phyloP scores from a whole-genome alignment of 2,113 vertebrate species.

The Oryzias celebensis region DNA sequence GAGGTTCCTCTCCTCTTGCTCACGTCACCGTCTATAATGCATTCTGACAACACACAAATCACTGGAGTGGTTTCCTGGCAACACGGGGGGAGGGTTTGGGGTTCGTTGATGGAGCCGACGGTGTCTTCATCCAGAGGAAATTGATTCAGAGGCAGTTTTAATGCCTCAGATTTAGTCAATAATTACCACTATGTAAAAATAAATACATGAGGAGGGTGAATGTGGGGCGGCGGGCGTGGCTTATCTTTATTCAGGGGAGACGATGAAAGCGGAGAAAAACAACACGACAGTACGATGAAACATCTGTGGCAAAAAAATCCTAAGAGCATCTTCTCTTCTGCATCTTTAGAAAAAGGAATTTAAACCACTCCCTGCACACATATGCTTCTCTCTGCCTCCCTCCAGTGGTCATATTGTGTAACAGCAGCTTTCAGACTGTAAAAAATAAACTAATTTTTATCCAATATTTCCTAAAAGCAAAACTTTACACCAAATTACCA shows the following conservation, averaged over 20 bases:
- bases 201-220: neutral
- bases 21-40: conserved; percentile 61
- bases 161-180: conserved; percentile 55
- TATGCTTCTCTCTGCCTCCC: conserved; percentile 64
- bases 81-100: conserved; percentile 56
- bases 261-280: conserved; percentile 22
- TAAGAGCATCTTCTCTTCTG: conserved; percentile 12
- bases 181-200: conserved; percentile 29
- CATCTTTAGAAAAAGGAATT: conserved; percentile 24
- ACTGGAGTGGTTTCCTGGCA: conserved; percentile 74
- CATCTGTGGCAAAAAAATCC: conserved; percentile 36
- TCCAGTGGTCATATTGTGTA: conserved; percentile 28
- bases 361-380: conserved; percentile 63
- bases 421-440: neutral
- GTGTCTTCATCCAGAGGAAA: conserved; percentile 52
- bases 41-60: conserved; percentile 71
- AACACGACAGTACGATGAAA: conserved; percentile 26
- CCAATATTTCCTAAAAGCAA: too few relatives aligned
- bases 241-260: neutral
- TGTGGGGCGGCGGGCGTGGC: conserved; percentile 2
- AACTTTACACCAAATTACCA: too few relatives aligned
- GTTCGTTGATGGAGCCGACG: conserved; percentile 58
- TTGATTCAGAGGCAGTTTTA: conserved; percentile 62
- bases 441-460: too few relatives aligned
- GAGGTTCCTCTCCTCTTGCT: conserved; percentile 20